Evolutionary conservation across 2,888 invertebrate genomes (phyloP).

Genomic region (Drosophila antonietae): DNA sequence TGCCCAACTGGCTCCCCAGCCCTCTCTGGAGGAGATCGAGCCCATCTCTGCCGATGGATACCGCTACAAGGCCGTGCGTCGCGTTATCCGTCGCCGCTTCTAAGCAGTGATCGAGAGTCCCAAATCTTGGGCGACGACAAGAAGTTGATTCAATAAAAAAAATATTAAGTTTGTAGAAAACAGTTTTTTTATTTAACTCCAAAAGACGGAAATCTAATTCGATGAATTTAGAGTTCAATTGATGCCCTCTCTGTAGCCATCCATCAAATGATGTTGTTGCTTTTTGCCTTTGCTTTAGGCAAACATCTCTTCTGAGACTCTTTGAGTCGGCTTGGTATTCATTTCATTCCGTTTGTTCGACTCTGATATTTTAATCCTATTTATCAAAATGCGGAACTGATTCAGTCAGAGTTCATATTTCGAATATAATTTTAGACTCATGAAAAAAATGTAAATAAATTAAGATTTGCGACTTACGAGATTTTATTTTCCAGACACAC

Average conservation of each 20-base stretch:
- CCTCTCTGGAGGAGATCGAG: constrained; percentile 75
- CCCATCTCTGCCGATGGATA: constrained; percentile 74
- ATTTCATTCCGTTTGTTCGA: not conserved
- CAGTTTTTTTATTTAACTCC: not conserved
- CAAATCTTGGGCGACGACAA: constrained; percentile 25
- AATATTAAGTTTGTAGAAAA: constrained; percentile 46
- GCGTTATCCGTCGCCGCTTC: constrained; percentile 73
- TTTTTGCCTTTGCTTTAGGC: not conserved
- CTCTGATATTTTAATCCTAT: not conserved
- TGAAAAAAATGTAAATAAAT: constrained; percentile 1
- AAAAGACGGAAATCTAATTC: not conserved
- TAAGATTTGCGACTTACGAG: not conserved
- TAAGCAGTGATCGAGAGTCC: constrained; percentile 35
- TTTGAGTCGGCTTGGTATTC: not conserved
- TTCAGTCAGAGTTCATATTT: constrained; percentile 8
- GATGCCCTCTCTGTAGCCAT: not conserved
- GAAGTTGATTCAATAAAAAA: constrained; percentile 46
- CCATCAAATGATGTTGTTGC: not conserved
- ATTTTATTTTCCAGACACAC: not conserved
- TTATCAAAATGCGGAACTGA: constrained; percentile 1
- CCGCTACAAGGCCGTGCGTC: constrained; percentile 78
- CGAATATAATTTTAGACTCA: not conserved
- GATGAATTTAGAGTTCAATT: not conserved
- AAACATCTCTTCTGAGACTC: not conserved
- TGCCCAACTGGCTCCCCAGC: constrained; percentile 40